Percentiles rank a stretch among this genome's conserved stretches.
phyloP scores from a whole-genome alignment of 2,888 invertebrate genomes.

The Drosophila borborema region DNA sequence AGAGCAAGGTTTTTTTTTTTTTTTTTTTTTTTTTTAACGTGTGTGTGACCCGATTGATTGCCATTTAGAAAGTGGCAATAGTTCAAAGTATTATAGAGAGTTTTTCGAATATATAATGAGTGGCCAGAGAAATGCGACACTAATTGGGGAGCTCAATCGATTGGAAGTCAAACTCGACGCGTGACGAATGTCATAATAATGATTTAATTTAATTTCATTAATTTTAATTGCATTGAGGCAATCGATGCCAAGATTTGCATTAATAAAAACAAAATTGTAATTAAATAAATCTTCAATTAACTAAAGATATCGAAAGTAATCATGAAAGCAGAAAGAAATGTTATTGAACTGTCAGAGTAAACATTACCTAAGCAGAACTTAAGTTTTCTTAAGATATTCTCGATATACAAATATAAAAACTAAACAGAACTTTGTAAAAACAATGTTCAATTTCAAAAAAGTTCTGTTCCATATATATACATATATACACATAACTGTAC shows the following conservation, averaged over 20 bases:
- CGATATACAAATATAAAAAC: background rate
- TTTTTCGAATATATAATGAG: constrained; percentile 32
- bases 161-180: background rate
- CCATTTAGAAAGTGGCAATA: constrained; percentile 40
- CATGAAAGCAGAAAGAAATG: background rate
- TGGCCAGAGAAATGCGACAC: constrained; percentile 6
- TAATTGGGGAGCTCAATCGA: constrained; percentile 1
- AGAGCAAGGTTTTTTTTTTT: background rate
- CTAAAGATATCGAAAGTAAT: background rate
- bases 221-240: background rate
- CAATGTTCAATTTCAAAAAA: background rate
- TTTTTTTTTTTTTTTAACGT: no score
- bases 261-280: background rate
- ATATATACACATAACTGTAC: no score
- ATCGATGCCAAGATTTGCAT: background rate
- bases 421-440: background rate
- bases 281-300: no score
- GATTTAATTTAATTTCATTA: background rate
- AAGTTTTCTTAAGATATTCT: background rate
- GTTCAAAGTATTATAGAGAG: constrained; percentile 33
- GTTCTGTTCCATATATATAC: background rate
- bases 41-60: constrained; percentile 35
- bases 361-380: no score
- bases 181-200: background rate
- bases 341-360: background rate